Evolutionary conservation across 2,888 invertebrate genomes (phyloP).

Genomic region (Phortica magna): DNA sequence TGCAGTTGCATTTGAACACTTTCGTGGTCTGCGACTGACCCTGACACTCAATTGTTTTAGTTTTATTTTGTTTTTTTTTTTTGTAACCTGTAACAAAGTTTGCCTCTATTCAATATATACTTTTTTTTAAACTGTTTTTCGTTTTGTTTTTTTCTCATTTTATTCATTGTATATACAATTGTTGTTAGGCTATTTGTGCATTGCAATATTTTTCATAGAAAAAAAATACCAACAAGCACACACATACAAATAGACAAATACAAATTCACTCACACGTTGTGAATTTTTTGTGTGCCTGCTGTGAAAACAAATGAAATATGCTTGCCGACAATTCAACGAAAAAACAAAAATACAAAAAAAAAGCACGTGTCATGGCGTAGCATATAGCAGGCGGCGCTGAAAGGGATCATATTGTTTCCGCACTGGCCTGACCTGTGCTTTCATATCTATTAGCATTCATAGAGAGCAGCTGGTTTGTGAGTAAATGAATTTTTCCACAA

Average conservation of each 20-base stretch:
- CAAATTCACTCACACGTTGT: not conserved
- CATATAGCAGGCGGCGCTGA: not conserved
- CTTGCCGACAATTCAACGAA: slow-evolving; percentile 15
- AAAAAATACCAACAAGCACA: not conserved
- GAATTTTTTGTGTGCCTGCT: slow-evolving; percentile 23
- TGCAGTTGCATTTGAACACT: not conserved
- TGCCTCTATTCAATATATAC: not conserved
- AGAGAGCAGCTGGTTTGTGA: slow-evolving; percentile 22
- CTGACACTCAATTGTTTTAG: slow-evolving; percentile 27
- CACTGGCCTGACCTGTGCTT: not conserved
- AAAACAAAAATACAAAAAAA: not conserved
- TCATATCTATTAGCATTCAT: slow-evolving; percentile 23
- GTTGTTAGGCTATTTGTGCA: slow-evolving; percentile 24
- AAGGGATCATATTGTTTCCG: not conserved
- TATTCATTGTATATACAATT: slow-evolving; percentile 9
- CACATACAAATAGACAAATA: not conserved
- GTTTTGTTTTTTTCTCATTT: slow-evolving; percentile 18
- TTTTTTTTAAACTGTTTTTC: not conserved
- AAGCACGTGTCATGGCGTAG: not conserved
- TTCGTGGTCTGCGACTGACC: not conserved
- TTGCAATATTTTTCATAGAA: slow-evolving; percentile 24
- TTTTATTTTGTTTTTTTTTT: not conserved
- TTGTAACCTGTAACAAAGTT: too few species aligned
- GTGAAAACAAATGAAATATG: slow-evolving; percentile 33
- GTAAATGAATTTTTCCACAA: slow-evolving; percentile 24